Conservation (phyloP, 2,888 invertebrate species). For the Plemyria rubiginata region DNA sequence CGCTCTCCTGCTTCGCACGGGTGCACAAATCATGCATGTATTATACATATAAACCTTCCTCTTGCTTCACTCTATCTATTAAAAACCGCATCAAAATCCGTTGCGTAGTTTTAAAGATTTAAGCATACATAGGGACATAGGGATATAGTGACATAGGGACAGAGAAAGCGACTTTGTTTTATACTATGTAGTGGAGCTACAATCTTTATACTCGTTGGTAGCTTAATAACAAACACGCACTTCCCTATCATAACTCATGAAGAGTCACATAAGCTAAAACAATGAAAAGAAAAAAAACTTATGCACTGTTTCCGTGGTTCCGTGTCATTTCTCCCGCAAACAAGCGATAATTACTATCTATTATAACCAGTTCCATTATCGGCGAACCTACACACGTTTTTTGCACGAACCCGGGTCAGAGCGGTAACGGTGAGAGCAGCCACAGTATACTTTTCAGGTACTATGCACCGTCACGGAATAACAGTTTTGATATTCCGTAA, state of each 20-base stretch:
- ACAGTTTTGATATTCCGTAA: too few species aligned
- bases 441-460: constrained; percentile 36
- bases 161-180: too few species aligned
- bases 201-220: too few species aligned
- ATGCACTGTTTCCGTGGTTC: constrained; percentile 43
- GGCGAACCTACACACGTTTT: constrained; percentile 69
- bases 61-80: too few species aligned
- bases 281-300: constrained; percentile 34
- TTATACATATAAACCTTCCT: too few species aligned
- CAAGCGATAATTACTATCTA: constrained; percentile 64
- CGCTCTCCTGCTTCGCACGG: too few species aligned
- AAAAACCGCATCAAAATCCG: too few species aligned
- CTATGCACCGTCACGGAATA: constrained; percentile 3
- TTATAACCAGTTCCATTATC: constrained; percentile 63
- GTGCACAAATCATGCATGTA: too few species aligned
- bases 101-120: too few species aligned
- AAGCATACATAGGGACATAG: too few species aligned
- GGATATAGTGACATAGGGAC: too few species aligned
- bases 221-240: constrained; percentile 15
- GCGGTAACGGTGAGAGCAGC: constrained; percentile 72
- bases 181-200: too few species aligned
- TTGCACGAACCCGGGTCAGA: constrained; percentile 59
- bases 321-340: constrained; percentile 59
- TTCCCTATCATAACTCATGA: constrained; percentile 17
- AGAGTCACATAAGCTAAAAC: constrained; percentile 27